Conservation (phyloP, 2,113 vertebrate species). For the Corydoras sp. region DNA sequence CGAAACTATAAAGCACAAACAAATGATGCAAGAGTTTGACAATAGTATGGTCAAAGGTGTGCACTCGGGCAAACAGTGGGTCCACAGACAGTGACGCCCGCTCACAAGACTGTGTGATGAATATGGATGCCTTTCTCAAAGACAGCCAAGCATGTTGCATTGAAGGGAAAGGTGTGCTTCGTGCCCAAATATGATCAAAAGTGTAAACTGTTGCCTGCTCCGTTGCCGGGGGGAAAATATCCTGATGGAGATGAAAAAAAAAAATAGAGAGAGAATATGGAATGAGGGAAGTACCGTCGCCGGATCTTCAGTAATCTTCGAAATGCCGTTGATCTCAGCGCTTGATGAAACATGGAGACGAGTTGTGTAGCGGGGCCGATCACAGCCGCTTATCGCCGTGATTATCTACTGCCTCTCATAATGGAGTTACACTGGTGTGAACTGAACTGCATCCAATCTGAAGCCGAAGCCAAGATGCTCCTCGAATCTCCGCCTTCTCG, state of each 20-base stretch:
- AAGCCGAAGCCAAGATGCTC: constrained; percentile 56
- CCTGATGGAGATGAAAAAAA: neutral
- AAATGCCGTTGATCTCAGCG: constrained; percentile 25
- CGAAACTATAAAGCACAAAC: constrained; percentile 47
- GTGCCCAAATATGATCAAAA: constrained; percentile 15
- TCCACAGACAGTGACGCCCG: constrained; percentile 5
- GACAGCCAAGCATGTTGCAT: constrained; percentile 31
- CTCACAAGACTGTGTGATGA: neutral
- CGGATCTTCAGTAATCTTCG: constrained; percentile 15
- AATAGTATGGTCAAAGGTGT: constrained; percentile 30
- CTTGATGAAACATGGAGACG: constrained; percentile 26
- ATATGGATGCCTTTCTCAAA: constrained; percentile 30
- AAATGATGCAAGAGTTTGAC: constrained; percentile 53
- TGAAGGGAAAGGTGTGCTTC: constrained; percentile 4
- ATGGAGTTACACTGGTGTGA: constrained; percentile 64
- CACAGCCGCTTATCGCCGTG: constrained; percentile 63
- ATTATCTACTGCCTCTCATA: constrained; percentile 68
- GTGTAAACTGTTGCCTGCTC: neutral
- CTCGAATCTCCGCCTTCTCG: neutral
- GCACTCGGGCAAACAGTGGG: constrained; percentile 29
- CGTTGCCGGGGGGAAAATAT: neutral
- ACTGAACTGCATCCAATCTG: constrained; percentile 58
- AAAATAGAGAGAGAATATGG: neutral
- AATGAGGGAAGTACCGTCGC: neutral
- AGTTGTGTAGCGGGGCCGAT: constrained; percentile 54